Evolutionary conservation across 2,888 invertebrate species (phyloP), one percentile per base, ranked within the genome.

Genomic region (Campoletis raptor): DNA sequence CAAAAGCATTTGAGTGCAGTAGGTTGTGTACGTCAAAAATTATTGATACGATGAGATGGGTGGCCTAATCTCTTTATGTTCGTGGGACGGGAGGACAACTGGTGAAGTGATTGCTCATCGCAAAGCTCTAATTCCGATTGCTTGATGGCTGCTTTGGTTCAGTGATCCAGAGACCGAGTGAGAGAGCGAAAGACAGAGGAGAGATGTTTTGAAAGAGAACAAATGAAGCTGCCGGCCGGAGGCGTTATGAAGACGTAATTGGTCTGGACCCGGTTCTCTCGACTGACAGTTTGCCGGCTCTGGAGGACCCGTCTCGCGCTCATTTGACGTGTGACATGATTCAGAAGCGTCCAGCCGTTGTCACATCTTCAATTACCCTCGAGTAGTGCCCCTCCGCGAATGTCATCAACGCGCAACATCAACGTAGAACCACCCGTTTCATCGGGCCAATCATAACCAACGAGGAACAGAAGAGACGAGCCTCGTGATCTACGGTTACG

Each of bases 301-400:
- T 45, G 74, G 76, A 48, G 67, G 54, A 52, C 67, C 67, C 57
- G 73, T 74, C 84, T 61, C 83, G 90, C 92, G 89, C 90, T 94
- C 92, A 94, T 94, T 94, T 93, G 93, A 94, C 93, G 91, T 93
- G 93, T 94, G 92, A 93, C 94, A 94, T 94, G 94, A 94, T 94
- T 94, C 93, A 93, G 93, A 91, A 91, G 93, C 93, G 92, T 94
- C 93, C 92, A 93, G 91, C 91, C 94, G 92, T 93, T 93, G 93
- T 93, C 94, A 92, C 93, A 92, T 94, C 93, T 93, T 93, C 93
- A 94, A 93, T 94, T 93, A 92, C 92, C 92, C 91, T 89, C 91
- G 45, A 81, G 78, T 78, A 81, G 74, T 15, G 61, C 88, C 91
- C 92, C 77, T n/a, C 61, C 57, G 54, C 54, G 70, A 81, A 81